Evolutionary conservation across 2,113 vertebrate species (phyloP).

Genomic region (Piaya cayana): DNA sequence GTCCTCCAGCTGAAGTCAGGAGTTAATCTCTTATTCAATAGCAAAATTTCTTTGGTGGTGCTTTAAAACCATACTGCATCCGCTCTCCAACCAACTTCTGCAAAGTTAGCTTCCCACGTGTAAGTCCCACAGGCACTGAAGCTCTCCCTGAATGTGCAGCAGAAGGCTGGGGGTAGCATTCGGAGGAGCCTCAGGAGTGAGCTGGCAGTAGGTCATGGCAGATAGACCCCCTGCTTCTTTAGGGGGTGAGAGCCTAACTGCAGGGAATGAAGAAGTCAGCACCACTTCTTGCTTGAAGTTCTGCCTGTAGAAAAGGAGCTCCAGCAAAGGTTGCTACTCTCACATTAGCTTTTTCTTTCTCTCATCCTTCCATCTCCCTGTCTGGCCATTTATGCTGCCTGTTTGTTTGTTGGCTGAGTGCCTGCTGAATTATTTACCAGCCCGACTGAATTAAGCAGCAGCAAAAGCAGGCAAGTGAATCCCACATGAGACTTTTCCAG

Average conservation of each 20-base stretch:
- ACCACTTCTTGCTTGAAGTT: neutral
- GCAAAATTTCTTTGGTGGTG: neutral
- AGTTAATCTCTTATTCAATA: neutral
- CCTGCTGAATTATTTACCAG: conserved; percentile 67
- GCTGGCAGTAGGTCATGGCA: neutral
- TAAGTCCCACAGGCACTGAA: neutral
- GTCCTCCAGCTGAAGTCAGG: neutral
- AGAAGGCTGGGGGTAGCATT: neutral
- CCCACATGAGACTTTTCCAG: conserved; percentile 48
- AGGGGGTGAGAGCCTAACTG: neutral
- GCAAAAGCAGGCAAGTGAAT: conserved; percentile 11
- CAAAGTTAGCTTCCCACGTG: neutral
- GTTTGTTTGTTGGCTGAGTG: conserved; percentile 60
- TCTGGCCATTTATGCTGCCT: conserved; percentile 36
- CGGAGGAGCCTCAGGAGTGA: neutral
- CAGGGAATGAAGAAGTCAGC: neutral
- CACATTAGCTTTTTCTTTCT: neutral
- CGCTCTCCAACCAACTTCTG: neutral
- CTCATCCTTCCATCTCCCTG: neutral
- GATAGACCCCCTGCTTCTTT: neutral
- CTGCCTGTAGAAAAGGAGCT: neutral
- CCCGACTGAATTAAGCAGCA: conserved; percentile 61
- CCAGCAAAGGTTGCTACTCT: neutral
- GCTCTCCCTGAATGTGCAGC: neutral
- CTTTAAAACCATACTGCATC: neutral